Conservation (phyloP, 1,140 invertebrate species). For the Pseudomyrmex sp. region DNA sequence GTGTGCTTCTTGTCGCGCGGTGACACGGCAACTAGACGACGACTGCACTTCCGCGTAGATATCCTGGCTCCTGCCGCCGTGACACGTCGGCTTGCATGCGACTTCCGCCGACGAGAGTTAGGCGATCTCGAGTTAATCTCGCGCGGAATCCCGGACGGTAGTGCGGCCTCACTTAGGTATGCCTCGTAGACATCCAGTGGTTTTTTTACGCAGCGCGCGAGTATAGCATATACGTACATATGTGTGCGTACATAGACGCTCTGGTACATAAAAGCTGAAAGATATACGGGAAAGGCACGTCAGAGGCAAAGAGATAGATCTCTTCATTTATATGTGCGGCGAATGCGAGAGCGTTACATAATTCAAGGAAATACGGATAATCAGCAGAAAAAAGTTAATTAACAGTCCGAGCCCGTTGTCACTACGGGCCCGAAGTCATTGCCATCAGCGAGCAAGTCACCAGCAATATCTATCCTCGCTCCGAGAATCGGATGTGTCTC, state of each 20-base stretch:
- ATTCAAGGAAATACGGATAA: too few relatives aligned
- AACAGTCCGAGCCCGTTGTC: background rate
- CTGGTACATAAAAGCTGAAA: background rate
- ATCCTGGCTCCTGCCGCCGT: slow-evolving; percentile 57
- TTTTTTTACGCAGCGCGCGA: background rate
- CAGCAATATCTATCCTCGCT: slow-evolving; percentile 1
- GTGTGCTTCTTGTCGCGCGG: slow-evolving; percentile 67
- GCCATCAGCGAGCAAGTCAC: background rate
- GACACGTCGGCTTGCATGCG: slow-evolving; percentile 61
- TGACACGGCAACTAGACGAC: slow-evolving; percentile 67
- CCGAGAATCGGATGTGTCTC: slow-evolving; percentile 14
- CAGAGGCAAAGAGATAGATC: background rate
- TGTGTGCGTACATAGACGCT: background rate
- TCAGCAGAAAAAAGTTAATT: background rate
- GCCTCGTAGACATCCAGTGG: slow-evolving; percentile 25
- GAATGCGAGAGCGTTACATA: background rate
- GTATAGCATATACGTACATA: too few relatives aligned
- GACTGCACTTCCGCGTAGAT: slow-evolving; percentile 72
- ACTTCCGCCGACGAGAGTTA: slow-evolving; percentile 60
- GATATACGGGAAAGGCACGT: background rate
- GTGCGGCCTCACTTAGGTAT: slow-evolving; percentile 32
- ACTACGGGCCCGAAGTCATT: background rate
- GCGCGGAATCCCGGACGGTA: slow-evolving; percentile 42
- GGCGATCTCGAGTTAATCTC: slow-evolving; percentile 61
- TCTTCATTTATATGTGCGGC: background rate